Conservation (phyloP, 2,888 invertebrate species). For the Plagodis pulveraria region DNA sequence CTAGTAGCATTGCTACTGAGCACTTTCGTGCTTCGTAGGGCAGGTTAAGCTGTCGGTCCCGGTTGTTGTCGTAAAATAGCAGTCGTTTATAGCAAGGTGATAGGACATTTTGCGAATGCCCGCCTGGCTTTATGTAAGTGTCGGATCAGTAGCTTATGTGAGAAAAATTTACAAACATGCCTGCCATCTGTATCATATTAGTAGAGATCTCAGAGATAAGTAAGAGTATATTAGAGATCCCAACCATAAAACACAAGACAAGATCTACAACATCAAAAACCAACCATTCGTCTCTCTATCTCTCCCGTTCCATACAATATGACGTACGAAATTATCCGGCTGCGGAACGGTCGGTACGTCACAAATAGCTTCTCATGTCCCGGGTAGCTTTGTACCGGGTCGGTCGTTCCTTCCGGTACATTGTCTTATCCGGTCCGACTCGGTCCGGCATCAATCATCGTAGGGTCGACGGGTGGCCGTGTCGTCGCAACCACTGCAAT, state of each 20-base stretch:
- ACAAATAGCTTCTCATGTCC: conserved; percentile 27
- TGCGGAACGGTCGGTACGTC: conserved; percentile 22
- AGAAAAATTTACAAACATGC: too few species aligned
- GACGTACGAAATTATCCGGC: conserved; percentile 12
- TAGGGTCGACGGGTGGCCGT: conserved; percentile 42
- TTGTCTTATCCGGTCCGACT: conserved; percentile 67
- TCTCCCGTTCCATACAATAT: conserved; percentile 4
- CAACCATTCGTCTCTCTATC: conserved; percentile 7
- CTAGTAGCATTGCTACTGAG: too few species aligned
- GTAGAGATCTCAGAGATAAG: too few species aligned
- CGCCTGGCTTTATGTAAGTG: too few species aligned
- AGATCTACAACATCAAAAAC: neutral
- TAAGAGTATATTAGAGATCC: too few species aligned
- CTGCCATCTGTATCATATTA: too few species aligned
- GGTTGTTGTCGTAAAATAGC: too few species aligned
- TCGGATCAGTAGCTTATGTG: too few species aligned
- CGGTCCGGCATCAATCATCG: conserved; percentile 59
- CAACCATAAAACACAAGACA: conserved; percentile 1
- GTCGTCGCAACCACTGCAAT: conserved; percentile 17
- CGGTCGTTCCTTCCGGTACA: conserved; percentile 67
- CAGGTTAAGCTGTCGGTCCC: too few species aligned
- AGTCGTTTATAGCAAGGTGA: too few species aligned
- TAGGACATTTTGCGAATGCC: too few species aligned
- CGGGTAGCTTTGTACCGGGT: conserved; percentile 15
- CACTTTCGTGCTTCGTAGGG: too few species aligned